phyloP scores from a whole-genome alignment of 2,888 invertebrate species.

The Stenchaetothrips biformis region DNA sequence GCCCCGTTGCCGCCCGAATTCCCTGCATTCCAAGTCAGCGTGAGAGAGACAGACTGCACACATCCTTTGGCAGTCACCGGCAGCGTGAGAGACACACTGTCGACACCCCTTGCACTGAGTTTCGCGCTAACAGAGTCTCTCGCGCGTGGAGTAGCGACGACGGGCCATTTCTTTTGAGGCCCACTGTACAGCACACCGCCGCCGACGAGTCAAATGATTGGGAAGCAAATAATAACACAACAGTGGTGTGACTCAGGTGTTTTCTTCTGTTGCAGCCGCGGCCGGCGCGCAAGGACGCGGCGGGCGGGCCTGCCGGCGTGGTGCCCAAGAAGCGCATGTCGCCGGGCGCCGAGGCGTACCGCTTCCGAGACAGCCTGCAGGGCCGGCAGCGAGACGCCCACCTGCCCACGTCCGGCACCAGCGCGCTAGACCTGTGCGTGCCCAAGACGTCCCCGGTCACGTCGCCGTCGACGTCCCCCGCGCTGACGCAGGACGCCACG shows the following conservation, averaged over 20 bases:
- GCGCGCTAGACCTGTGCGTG: constrained; percentile 26
- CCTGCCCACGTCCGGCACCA: constrained; percentile 26
- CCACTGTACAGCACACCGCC: too few species aligned
- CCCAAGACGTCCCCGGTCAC: background rate
- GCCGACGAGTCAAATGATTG: too few species aligned
- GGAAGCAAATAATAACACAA: too few species aligned
- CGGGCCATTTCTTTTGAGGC: background rate
- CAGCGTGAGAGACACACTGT: too few species aligned
- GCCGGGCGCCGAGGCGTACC: constrained; percentile 26
- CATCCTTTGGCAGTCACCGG: too few species aligned
- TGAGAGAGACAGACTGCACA: too few species aligned
- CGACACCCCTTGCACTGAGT: too few species aligned
- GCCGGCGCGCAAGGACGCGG: background rate
- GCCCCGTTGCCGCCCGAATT: too few species aligned
- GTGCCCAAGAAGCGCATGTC: constrained; percentile 17
- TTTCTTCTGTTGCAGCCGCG: background rate
- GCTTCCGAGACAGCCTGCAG: constrained; percentile 29
- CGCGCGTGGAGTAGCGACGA: background rate
- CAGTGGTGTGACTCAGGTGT: background rate
- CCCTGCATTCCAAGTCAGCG: too few species aligned
- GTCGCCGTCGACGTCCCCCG: constrained; percentile 25
- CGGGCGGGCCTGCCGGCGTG: background rate
- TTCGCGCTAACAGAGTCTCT: too few species aligned
- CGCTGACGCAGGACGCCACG: constrained; percentile 30
- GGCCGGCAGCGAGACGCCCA: constrained; percentile 28